Evolutionary conservation across 2,888 invertebrate genomes (phyloP).

Genomic region (Lissonota sp.): DNA sequence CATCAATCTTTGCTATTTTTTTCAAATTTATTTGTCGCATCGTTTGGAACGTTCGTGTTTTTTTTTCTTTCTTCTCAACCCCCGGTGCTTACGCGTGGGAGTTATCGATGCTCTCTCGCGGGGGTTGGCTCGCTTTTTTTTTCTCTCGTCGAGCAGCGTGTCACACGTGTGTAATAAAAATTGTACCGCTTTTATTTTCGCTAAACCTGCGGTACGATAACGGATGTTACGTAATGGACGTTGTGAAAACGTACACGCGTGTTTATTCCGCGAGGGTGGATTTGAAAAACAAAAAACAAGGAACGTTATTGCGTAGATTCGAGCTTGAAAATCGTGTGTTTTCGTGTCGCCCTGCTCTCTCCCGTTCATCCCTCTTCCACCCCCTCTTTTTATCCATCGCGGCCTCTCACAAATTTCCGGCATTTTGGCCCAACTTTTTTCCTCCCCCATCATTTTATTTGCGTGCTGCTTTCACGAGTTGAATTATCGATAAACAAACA

Average conservation of each 20-base stretch:
- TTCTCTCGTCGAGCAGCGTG: slow-evolving; percentile 21
- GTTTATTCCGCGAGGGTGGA: not conserved
- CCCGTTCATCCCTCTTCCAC: not conserved
- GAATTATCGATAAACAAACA: slow-evolving; percentile 2
- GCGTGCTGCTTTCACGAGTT: not conserved
- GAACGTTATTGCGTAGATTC: not conserved
- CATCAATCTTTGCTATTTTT: too few relatives aligned
- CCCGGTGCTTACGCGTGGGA: too few relatives aligned
- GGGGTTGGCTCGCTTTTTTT: too few relatives aligned
- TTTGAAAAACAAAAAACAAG: not conserved
- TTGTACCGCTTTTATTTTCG: not conserved
- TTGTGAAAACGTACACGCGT: slow-evolving; percentile 10
- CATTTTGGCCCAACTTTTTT: slow-evolving; percentile 3
- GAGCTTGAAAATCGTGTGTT: slow-evolving; percentile 47
- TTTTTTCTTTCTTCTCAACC: too few relatives aligned
- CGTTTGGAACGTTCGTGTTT: too few relatives aligned
- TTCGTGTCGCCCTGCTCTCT: slow-evolving; percentile 13
- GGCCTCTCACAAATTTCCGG: not conserved
- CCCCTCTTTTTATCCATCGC: not conserved
- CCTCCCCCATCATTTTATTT: slow-evolving; percentile 13
- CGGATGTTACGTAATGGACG: slow-evolving; percentile 19
- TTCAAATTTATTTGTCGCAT: too few relatives aligned
- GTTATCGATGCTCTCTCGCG: too few relatives aligned
- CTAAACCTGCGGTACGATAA: not conserved
- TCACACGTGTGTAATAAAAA: slow-evolving; percentile 21